Evolutionary conservation across 1,140 invertebrate species (phyloP), one percentile per base, ranked within the genome.

Genomic region (Drosophila sturtevanti): DNA sequence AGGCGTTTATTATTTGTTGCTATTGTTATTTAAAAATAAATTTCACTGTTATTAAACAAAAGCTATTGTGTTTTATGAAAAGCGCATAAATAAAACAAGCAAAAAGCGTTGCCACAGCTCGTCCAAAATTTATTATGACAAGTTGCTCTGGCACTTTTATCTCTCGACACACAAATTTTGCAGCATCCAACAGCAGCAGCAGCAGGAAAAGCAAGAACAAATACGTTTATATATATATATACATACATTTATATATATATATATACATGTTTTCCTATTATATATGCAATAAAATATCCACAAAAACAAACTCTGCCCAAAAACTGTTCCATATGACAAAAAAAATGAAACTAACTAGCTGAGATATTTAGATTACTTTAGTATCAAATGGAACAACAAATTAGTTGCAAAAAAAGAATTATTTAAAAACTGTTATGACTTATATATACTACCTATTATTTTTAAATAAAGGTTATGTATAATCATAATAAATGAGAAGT

Each of bases 101-200:
- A 87, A 86, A 87, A 87, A 72, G 82, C 84, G 73, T 70, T 65
- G 68, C 81, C 68, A 48, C 69, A 69, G 73, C 55, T 72, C 82
- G 69, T 75, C 69, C 63, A 58, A 72, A 85, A 90, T 90, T 90
- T 90, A 90, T 90, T 90, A 90, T 90, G 87, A 90, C 87, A 90
- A 90, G 87, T 90, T 90, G 81, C 87, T 77, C 81, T 90, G 87
- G 69, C 87, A 90, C 87, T 90, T 90, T 90, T 90, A 90, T 90
- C 87, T 90, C 77, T 75, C 44, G 72, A 60, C 78, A 82, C 82
- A 89, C 82, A 86, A 73, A 81, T 81, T 81, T 76, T 75, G 64
- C 81, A 77, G 72, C 56, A 60, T 38, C 58, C 60, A 67, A 24
- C 66, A 68, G 18, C 69, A 65, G 35, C 56, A 71, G 16, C 68